phyloP scores from a whole-genome alignment of 2,888 invertebrate species.

The Macrosoma leucophasiata region DNA sequence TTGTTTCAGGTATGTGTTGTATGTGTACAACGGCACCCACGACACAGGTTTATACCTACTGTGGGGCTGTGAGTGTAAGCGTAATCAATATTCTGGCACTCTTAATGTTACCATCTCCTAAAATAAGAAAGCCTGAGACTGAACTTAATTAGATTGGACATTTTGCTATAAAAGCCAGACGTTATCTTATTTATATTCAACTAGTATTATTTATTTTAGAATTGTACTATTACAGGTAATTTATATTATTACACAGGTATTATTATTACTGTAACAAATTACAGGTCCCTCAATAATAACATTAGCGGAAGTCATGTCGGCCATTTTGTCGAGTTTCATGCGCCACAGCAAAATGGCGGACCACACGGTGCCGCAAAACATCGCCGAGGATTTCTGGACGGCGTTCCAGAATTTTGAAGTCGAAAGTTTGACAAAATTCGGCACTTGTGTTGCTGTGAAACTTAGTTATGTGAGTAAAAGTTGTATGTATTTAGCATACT shows the following conservation, averaged over 20 bases:
- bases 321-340: conserved; percentile 55
- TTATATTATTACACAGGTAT: conserved; percentile 1
- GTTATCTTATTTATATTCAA: too few relatives aligned
- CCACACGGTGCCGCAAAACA: conserved; percentile 55
- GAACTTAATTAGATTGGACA: too few relatives aligned
- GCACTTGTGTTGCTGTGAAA: conserved; percentile 44
- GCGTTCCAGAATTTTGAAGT: conserved; percentile 45
- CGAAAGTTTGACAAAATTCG: conserved; percentile 50
- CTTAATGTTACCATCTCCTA: too few relatives aligned
- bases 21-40: too few relatives aligned
- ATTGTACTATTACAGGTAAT: neutral
- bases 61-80: too few relatives aligned
- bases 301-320: conserved; percentile 50
- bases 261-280: conserved; percentile 28
- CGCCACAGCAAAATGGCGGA: conserved; percentile 64
- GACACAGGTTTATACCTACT: too few relatives aligned
- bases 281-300: conserved; percentile 57
- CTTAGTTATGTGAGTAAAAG: conserved; percentile 56
- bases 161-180: too few relatives aligned
- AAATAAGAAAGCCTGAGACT: too few relatives aligned
- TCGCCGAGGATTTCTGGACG: conserved; percentile 59
- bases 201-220: too few relatives aligned
- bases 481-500: too few relatives aligned
- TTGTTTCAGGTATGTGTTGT: too few relatives aligned
- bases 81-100: too few relatives aligned